phyloP scores from a whole-genome alignment of 2,797 vertebrate species.

The Trachurus trachurus region DNA sequence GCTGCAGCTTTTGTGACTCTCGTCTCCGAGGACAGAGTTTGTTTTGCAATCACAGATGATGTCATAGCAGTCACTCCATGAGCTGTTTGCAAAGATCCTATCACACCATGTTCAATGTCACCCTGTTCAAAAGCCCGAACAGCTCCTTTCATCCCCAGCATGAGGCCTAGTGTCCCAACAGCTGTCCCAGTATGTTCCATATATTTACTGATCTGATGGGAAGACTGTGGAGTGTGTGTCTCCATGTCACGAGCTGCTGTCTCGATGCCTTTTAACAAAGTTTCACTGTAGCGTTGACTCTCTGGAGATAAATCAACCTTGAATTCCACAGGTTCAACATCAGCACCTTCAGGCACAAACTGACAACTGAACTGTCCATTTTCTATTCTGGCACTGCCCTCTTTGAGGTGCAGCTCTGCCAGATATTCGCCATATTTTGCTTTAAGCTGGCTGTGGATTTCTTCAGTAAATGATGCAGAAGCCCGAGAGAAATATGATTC shows the following conservation, averaged over 20 bases:
- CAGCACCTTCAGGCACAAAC: constrained; percentile 12
- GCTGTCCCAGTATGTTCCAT: constrained; percentile 39
- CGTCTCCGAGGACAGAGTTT: constrained; percentile 13
- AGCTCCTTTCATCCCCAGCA: constrained; percentile 58
- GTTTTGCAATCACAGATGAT: constrained; percentile 44
- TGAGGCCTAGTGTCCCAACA: constrained; percentile 41
- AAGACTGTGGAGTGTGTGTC: background rate
- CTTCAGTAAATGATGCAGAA: constrained; percentile 2
- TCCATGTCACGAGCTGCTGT: constrained; percentile 31
- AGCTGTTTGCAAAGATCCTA: constrained; percentile 39
- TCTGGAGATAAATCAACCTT: constrained; percentile 29
- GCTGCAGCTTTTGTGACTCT: constrained; percentile 22
- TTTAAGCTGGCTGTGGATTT: constrained; percentile 39
- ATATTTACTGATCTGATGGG: constrained; percentile 20
- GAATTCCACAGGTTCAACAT: constrained; percentile 20
- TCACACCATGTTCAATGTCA: constrained; percentile 32
- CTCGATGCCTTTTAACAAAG: constrained; percentile 31
- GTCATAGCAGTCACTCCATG: constrained; percentile 57
- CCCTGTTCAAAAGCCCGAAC: constrained; percentile 59
- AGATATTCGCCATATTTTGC: constrained; percentile 38
- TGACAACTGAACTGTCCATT: constrained; percentile 47
- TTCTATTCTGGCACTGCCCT: constrained; percentile 39
- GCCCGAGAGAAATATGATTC: constrained; percentile 47
- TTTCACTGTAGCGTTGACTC: constrained; percentile 39
- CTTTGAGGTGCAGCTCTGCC: constrained; percentile 21